phyloP scores from a whole-genome alignment of 37 sponge, comb jelly and placozoan genomes.

The Geodia barretti region DNA sequence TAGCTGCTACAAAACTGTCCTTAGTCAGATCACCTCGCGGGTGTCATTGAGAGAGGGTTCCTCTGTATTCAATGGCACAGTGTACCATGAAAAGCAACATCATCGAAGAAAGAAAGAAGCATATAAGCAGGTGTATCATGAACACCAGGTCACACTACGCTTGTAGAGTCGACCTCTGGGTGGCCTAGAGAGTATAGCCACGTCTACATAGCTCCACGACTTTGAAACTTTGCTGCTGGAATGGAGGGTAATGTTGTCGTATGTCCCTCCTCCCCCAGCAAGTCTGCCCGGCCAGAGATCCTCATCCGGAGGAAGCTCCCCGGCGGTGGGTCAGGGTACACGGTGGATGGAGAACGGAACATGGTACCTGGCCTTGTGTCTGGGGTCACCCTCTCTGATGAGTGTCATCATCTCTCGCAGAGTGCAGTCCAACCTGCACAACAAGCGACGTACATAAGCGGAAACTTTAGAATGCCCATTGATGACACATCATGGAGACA shows the following conservation, averaged over 20 bases:
- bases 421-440: conserved; percentile 89
- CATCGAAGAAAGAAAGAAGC: too few relatives aligned
- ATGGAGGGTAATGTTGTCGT: conserved; percentile 77
- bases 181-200: conserved; percentile 75
- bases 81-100: too few relatives aligned
- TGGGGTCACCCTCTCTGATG: conserved; percentile 85
- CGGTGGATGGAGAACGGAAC: conserved; percentile 85
- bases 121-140: too few relatives aligned
- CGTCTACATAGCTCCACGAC: conserved; percentile 91
- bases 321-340: conserved; percentile 78
- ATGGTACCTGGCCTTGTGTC: conserved; percentile 83
- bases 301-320: conserved; percentile 81
- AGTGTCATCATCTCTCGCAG: conserved; percentile 90
- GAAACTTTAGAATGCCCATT: too few relatives aligned
- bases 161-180: conserved; percentile 61
- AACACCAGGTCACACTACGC: not conserved
- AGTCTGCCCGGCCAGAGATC: conserved; percentile 82
- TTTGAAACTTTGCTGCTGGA: conserved; percentile 87
- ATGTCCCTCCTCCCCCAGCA: conserved; percentile 63
- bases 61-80: too few relatives aligned
- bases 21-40: too few relatives aligned
- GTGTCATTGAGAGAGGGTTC: too few relatives aligned
- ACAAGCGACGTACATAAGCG: too few relatives aligned
- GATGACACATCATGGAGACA: too few relatives aligned
- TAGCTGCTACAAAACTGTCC: too few relatives aligned